Conservation (phyloP, 2,888 invertebrate genomes). For the Napeogenes sylphis region DNA sequence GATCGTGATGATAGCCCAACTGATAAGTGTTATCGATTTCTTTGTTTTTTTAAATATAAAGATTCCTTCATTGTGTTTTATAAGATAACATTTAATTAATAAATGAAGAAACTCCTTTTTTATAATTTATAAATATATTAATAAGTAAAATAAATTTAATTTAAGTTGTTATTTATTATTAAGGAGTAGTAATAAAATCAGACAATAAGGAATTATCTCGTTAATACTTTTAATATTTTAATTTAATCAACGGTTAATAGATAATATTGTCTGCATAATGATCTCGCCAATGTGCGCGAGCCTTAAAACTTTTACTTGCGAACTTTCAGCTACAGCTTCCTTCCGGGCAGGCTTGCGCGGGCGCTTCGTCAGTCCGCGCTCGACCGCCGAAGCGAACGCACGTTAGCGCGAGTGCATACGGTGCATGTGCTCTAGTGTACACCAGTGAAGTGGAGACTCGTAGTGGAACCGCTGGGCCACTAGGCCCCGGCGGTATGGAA, state of each 20-base stretch:
- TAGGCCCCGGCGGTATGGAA: conserved; percentile 82
- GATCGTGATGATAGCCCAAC: conserved; percentile 40
- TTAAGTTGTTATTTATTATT: not conserved
- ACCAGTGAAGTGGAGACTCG: conserved; percentile 74
- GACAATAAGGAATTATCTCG: too few relatives aligned
- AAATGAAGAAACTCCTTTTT: too few relatives aligned
- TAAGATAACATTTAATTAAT: too few relatives aligned
- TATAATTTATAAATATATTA: too few relatives aligned
- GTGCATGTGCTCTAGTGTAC: conserved; percentile 68
- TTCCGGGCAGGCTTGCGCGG: conserved; percentile 67
- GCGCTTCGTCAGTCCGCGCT: conserved; percentile 59
- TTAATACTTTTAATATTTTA: too few relatives aligned
- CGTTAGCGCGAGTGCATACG: conserved; percentile 44
- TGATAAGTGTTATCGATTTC: conserved; percentile 29
- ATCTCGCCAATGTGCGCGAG: conserved; percentile 34
- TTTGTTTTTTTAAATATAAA: conserved; percentile 14
- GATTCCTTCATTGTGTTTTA: not conserved
- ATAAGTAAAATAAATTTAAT: too few relatives aligned
- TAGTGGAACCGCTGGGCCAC: conserved; percentile 70
- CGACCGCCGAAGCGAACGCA: conserved; percentile 57
- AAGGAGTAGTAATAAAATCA: too few relatives aligned
- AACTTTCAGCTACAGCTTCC: conserved; percentile 72
- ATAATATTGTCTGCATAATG: conserved; percentile 9
- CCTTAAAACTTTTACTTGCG: conserved; percentile 60
- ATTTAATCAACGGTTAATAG: not conserved